phyloP scores from a whole-genome alignment of 2,888 invertebrate genomes.

The Agonopterix arenella region DNA sequence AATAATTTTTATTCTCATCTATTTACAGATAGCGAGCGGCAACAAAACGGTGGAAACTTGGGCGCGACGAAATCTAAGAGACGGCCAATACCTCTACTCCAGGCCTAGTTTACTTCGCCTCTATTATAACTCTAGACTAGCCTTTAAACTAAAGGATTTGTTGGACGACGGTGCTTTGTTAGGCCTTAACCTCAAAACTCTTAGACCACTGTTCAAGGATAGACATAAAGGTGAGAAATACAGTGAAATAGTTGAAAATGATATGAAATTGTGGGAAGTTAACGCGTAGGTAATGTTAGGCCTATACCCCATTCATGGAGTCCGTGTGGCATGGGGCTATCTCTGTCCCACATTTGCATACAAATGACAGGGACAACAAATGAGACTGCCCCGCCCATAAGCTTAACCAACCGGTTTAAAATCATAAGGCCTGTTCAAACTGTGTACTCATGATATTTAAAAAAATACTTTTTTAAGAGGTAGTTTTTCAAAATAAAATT shows the following conservation, averaged over 20 bases:
- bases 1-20: not conserved
- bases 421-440: too few relatives aligned
- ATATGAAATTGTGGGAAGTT: slow-evolving; percentile 88
- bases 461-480: too few relatives aligned
- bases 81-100: slow-evolving; percentile 86
- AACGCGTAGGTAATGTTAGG: slow-evolving; percentile 36
- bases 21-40: slow-evolving; percentile 81
- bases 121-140: slow-evolving; percentile 82
- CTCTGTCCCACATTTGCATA: too few relatives aligned
- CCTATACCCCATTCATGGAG: too few relatives aligned
- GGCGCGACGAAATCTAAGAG: slow-evolving; percentile 82
- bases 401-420: too few relatives aligned
- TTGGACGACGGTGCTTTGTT: slow-evolving; percentile 87
- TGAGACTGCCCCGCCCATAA: too few relatives aligned
- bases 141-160: slow-evolving; percentile 81
- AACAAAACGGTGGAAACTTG: slow-evolving; percentile 85
- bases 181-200: slow-evolving; percentile 83
- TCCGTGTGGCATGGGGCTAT: too few relatives aligned
- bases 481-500: too few relatives aligned
- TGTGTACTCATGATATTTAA: too few relatives aligned
- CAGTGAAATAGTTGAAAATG: slow-evolving; percentile 90
- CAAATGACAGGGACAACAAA: too few relatives aligned
- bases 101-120: slow-evolving; percentile 87
- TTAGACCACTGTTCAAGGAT: slow-evolving; percentile 86
- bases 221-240: slow-evolving; percentile 83